Conservation (phyloP, 2,113 vertebrate species). For the Tragelaphus scriptus region DNA sequence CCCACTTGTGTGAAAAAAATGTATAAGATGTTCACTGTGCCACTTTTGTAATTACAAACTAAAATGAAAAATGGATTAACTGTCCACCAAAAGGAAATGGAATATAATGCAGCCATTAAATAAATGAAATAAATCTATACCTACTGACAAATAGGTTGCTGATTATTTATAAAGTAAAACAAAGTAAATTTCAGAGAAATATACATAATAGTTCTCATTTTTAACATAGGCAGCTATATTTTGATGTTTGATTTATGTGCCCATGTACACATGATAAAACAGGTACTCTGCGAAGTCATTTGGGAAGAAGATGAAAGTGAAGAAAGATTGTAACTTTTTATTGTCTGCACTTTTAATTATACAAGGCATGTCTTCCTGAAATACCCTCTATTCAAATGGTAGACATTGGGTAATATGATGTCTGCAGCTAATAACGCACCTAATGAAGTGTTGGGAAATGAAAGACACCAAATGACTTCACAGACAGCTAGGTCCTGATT, state of each 20-base stretch:
- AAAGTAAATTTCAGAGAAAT: background rate
- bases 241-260: background rate
- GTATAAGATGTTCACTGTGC: background rate
- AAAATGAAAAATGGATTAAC: background rate
- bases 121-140: slow-evolving; percentile 8
- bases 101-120: background rate
- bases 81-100: background rate
- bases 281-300: background rate
- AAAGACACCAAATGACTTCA: slow-evolving; percentile 66
- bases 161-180: background rate
- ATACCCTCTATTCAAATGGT: slow-evolving; percentile 20
- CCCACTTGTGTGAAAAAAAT: background rate
- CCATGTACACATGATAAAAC: slow-evolving; percentile 30
- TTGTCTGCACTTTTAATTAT: slow-evolving; percentile 45
- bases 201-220: background rate
- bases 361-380: slow-evolving; percentile 28
- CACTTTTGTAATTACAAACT: slow-evolving; percentile 5
- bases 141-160: background rate
- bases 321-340: slow-evolving; percentile 26
- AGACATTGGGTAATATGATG: slow-evolving; percentile 58
- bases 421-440: slow-evolving; percentile 48
- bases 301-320: background rate
- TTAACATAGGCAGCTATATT: background rate
- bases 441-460: slow-evolving; percentile 62
- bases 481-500: slow-evolving; percentile 42